These are phyloP conservation scores for Drosophila funebris DNA, from an alignment of 1,140 invertebrate species.

Conservation along the genomic window DNA sequence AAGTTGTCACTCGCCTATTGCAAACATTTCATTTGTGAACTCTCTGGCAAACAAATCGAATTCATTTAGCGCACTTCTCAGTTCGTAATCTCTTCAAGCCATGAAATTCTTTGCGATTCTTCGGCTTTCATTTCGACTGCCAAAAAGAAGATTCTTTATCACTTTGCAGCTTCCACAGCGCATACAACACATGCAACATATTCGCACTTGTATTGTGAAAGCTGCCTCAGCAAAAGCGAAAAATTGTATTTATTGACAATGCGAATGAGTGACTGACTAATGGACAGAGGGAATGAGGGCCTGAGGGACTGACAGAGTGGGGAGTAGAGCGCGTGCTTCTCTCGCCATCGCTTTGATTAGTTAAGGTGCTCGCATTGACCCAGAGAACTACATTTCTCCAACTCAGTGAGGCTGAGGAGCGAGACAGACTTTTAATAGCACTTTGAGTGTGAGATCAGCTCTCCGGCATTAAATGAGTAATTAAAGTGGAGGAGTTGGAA, in stretches of 20 bases:
- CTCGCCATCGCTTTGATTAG: conserved; percentile 59
- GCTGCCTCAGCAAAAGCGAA: conserved; percentile 50
- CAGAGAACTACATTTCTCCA: conserved; percentile 71
- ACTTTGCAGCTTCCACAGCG: conserved; percentile 19
- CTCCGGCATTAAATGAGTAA: conserved; percentile 56
- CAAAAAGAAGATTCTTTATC: conserved; percentile 25
- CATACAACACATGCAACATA: conserved; percentile 47
- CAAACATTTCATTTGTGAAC: background rate
- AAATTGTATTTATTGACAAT: conserved; percentile 51
- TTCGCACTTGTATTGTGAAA: conserved; percentile 56
- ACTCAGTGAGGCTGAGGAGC: conserved; percentile 1
- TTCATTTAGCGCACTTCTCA: conserved; percentile 43
- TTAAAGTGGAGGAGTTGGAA: conserved; percentile 59
- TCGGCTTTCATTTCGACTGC: conserved; percentile 30
- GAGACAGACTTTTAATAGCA: conserved; percentile 34
- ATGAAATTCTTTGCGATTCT: conserved; percentile 37
- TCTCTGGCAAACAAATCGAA: conserved; percentile 47
- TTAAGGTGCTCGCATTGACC: conserved; percentile 77
- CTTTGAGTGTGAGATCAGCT: conserved; percentile 45
- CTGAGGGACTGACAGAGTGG: background rate
- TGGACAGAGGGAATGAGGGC: conserved; percentile 14
- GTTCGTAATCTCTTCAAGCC: conserved; percentile 23
- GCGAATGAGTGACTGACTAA: conserved; percentile 21
- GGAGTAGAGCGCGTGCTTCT: conserved; percentile 41
- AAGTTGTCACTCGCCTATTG: conserved; percentile 51